Evolutionary conservation across 2,797 vertebrate species (phyloP), one percentile per base, ranked within the genome.

Genomic region (Kryptopterus vitreolus): DNA sequence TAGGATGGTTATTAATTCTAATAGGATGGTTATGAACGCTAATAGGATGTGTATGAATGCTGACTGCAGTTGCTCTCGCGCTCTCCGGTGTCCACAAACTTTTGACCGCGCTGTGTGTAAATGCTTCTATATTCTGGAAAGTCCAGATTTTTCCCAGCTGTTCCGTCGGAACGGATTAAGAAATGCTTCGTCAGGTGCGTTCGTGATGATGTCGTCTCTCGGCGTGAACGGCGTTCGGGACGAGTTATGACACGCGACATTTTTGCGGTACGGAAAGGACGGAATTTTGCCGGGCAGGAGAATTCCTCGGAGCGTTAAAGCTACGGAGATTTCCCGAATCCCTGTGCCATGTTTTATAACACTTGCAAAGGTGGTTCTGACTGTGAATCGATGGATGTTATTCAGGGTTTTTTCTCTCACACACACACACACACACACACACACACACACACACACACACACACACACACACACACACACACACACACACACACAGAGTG

Each of bases 361-460:
- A 20, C n/a, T 10, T 72, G 8, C 26, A 57, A 73, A 58, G 52
- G 52, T 75, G 79, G 46, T 63, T 46, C 48, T 58, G 52, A 82
- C 65, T 33, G 70, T 33, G 68, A 78, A 48, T 81, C 22, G 29
- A 38, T 69, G 46, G n/a, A 62, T 33, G 74, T 77, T 52, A 43
- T 77, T 71, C 26, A 63, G 74, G 57, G 53, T 63, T 29, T 59
- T 10, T 55, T 26, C n/a, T 18, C 33, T n/a, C n/a, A 1, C 66
- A n/a, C 63, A 7, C n/a, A 29, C 79, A 38, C 46, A 26, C n/a
- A 1, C 66, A n/a, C 63, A 7, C n/a, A 29, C 79, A 38, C 46
- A 26, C 11, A 4, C 57, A 26, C 57, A 13, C 33, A 35, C 61
- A 33, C 26, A 33, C 59, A 33, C 29, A 33, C 59, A n/a, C 11